Conservation (phyloP, 2,113 vertebrate species). For the Prionailurus bengalensis region DNA sequence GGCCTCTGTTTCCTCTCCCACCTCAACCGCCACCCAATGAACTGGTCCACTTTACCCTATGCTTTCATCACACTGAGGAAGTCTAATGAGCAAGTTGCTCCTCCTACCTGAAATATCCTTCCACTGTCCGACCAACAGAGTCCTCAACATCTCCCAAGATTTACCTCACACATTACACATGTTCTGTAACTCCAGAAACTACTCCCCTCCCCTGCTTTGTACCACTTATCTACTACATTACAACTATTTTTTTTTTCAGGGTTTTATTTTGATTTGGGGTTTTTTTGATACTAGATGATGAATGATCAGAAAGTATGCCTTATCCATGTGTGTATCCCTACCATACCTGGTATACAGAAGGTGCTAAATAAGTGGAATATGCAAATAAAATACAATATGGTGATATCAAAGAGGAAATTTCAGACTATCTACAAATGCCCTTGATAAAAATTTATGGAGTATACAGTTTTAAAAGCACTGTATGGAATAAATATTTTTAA, state of each 20-base stretch:
- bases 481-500: slow-evolving; percentile 33
- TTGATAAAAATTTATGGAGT: slow-evolving; percentile 42
- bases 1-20: background rate
- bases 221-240: background rate
- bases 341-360: background rate
- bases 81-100: background rate
- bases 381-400: slow-evolving; percentile 24
- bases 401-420: background rate
- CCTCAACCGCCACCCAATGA: background rate
- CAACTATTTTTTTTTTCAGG: background rate
- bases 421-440: background rate
- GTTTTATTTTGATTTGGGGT: background rate
- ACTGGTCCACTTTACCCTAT: background rate
- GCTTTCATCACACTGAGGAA: background rate
- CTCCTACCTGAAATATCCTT: background rate
- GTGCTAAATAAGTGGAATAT: background rate
- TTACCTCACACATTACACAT: background rate
- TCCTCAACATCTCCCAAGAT: background rate
- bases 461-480: slow-evolving; percentile 25
- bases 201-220: background rate
- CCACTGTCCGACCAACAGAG: background rate
- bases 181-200: background rate
- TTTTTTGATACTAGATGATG: background rate
- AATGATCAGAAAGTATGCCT: slow-evolving; percentile 21
- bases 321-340: background rate